phyloP scores from a whole-genome alignment of 2,888 invertebrate species.

The Lymantria dispar region DNA sequence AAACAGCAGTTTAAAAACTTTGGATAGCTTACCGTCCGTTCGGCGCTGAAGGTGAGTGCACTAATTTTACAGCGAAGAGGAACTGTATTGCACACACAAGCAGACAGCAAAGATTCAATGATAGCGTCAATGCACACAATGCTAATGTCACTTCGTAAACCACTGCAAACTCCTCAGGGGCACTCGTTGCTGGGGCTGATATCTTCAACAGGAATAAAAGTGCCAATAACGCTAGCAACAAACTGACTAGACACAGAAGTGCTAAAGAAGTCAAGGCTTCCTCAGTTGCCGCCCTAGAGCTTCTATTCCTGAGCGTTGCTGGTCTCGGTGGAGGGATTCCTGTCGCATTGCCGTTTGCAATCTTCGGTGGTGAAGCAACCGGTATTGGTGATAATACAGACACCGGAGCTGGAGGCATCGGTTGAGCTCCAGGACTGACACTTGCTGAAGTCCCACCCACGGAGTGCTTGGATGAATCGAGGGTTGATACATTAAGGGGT shows the following conservation, averaged over 20 bases:
- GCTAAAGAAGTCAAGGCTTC: slow-evolving; percentile 94
- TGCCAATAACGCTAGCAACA: slow-evolving; percentile 91
- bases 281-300: slow-evolving; percentile 68
- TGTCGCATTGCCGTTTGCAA: slow-evolving; percentile 81
- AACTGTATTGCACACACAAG: slow-evolving; percentile 97
- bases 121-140: slow-evolving; percentile 93
- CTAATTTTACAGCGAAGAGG: slow-evolving; percentile 95
- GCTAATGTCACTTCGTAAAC: slow-evolving; percentile 96
- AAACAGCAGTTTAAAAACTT: neutral
- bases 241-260: slow-evolving; percentile 91
- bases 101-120: slow-evolving; percentile 94
- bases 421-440: slow-evolving; percentile 81
- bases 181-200: slow-evolving; percentile 85
- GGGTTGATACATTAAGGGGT: slow-evolving; percentile 85
- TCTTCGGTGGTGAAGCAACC: slow-evolving; percentile 68
- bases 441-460: slow-evolving; percentile 81
- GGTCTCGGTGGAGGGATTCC: slow-evolving; percentile 66
- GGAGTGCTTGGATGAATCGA: slow-evolving; percentile 86
- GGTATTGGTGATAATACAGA: slow-evolving; percentile 57
- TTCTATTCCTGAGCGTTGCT: slow-evolving; percentile 55
- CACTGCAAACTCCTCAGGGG: slow-evolving; percentile 91
- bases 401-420: slow-evolving; percentile 43
- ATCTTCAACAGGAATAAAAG: slow-evolving; percentile 93
- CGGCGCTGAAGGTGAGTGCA: slow-evolving; percentile 92
- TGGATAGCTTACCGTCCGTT: slow-evolving; percentile 82